These are phyloP conservation scores for Physocephala rufipes DNA, from an alignment of 2,888 invertebrate species.

Conservation along the genomic window DNA sequence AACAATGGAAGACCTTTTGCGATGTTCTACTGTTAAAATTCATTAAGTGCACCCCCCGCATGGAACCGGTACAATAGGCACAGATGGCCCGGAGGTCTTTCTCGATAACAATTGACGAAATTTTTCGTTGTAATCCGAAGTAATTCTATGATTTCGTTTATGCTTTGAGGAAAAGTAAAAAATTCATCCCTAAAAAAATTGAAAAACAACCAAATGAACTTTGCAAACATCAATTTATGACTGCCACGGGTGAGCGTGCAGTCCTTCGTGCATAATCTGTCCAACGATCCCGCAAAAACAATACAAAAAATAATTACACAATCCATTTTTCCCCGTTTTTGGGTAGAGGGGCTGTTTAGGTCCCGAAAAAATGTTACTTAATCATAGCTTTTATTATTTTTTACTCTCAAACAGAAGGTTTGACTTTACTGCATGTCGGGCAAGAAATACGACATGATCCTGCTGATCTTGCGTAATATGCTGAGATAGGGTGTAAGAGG, in stretches of 20 bases:
- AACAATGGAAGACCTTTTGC: slow-evolving; percentile 7
- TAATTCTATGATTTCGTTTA: slow-evolving; percentile 32
- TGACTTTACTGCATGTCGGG: slow-evolving; percentile 17
- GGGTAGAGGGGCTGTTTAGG: slow-evolving; percentile 17
- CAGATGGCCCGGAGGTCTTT: not conserved
- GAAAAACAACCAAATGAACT: slow-evolving; percentile 18
- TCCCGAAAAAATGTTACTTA: slow-evolving; percentile 22
- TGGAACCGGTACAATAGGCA: no score
- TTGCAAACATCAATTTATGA: slow-evolving; percentile 35
- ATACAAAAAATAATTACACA: slow-evolving; percentile 23
- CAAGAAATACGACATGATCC: slow-evolving; percentile 55
- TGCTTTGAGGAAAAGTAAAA: slow-evolving; percentile 17
- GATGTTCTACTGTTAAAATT: slow-evolving; percentile 14
- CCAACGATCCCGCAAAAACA: slow-evolving; percentile 16
- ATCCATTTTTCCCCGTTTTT: slow-evolving; percentile 36
- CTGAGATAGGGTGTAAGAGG: no score
- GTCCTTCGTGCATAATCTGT: slow-evolving; percentile 32
- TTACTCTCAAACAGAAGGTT: slow-evolving; percentile 29
- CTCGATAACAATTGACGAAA: slow-evolving; percentile 37
- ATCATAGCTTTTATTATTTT: slow-evolving; percentile 37
- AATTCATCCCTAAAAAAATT: slow-evolving; percentile 7
- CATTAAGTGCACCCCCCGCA: slow-evolving; percentile 11
- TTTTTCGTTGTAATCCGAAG: slow-evolving; percentile 38
- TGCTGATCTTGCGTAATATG: slow-evolving; percentile 57
- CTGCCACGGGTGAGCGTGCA: slow-evolving; percentile 34